A percentile compares a stretch with the other conserved stretches of the same genome.
Evolutionary conservation across 2,888 invertebrate species (phyloP).

Genomic region (Trachelus stipa): DNA sequence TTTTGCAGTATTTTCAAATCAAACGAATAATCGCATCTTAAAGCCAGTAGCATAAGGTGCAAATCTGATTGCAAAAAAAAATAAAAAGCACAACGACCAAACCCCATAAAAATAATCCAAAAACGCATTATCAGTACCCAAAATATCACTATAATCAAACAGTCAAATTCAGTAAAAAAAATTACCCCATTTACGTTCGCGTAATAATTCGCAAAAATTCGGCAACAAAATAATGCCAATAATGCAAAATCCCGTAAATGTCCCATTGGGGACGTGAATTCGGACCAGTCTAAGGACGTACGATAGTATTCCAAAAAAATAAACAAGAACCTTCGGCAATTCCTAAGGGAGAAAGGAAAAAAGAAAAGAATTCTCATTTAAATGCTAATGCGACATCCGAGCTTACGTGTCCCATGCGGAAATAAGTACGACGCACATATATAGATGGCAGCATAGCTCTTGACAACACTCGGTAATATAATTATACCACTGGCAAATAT

Average conservation of each 20-base stretch:
- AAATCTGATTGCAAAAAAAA: neutral
- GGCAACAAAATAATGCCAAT: too few relatives aligned
- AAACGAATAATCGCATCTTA: neutral
- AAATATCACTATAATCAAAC: neutral
- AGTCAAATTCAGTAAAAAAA: neutral
- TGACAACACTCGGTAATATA: neutral
- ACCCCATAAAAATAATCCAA: neutral
- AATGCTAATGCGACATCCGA: constrained; percentile 10
- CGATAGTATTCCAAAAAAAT: neutral
- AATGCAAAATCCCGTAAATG: neutral
- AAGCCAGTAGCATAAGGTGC: neutral
- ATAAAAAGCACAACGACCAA: neutral
- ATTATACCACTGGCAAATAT: constrained; percentile 35
- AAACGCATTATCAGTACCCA: neutral
- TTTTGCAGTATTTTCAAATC: neutral
- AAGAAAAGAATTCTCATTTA: neutral
- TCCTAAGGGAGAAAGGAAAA: neutral
- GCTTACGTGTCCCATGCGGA: constrained; percentile 2
- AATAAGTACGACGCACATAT: neutral
- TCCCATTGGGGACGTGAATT: neutral
- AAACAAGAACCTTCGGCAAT: neutral
- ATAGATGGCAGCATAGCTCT: too few relatives aligned
- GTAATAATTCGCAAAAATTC: too few relatives aligned
- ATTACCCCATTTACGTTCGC: neutral
- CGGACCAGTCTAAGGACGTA: neutral